A percentile compares a stretch with the other conserved stretches of the same genome.
Conservation (phyloP, 2,797 vertebrate genomes). For the Halcyon chelicuti region DNA sequence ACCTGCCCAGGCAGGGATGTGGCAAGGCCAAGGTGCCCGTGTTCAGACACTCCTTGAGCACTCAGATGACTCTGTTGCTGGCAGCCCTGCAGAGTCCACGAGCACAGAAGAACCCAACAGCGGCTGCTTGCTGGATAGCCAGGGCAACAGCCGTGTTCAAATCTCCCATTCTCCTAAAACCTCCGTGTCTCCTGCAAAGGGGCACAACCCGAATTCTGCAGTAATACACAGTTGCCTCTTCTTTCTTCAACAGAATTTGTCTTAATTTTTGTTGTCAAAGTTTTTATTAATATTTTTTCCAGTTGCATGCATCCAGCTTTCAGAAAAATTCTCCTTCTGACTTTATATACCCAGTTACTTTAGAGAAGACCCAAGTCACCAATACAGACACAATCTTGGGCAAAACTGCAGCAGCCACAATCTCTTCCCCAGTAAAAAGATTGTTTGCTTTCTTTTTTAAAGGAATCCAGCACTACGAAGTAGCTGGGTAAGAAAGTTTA, state of each 20-base stretch:
- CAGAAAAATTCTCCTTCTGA: not conserved
- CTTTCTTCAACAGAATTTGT: not conserved
- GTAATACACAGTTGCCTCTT: not conserved
- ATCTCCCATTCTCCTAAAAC: rapidly evolving
- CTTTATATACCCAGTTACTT: not conserved
- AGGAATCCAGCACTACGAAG: not conserved
- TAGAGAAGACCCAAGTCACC: not conserved
- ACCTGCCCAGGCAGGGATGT: not conserved
- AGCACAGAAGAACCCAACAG: not conserved
- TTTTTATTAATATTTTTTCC: not conserved
- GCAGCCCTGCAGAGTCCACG: rapidly evolving
- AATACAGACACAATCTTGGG: not conserved
- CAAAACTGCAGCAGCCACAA: not conserved
- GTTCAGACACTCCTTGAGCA: not conserved
- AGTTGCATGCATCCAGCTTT: not conserved
- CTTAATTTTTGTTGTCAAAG: not conserved
- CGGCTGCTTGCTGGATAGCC: not conserved
- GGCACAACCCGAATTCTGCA: not conserved
- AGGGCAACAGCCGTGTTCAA: rapidly evolving
- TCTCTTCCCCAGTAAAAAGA: not conserved
- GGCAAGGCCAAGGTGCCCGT: not conserved
- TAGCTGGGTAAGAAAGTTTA: not conserved
- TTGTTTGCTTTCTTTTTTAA: not conserved
- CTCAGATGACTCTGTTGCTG: not conserved
- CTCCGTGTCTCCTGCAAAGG: not conserved